Percentiles rank a stretch among this genome's conserved stretches.
Conservation (phyloP, 2,797 vertebrate genomes). For the Thamnophis elegans region DNA sequence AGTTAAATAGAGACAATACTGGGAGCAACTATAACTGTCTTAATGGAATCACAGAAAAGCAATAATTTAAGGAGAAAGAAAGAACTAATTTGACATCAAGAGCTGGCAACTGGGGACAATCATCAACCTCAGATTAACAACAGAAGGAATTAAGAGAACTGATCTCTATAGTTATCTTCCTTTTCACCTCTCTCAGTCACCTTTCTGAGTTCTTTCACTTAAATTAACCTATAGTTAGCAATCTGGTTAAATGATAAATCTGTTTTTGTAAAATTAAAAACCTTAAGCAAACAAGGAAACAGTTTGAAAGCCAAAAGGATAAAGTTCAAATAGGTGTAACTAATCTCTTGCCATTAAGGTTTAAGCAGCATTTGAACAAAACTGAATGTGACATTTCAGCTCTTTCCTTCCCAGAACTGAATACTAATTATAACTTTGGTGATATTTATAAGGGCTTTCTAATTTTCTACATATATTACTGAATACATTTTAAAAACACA, state of each 20-base stretch:
- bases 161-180: constrained; percentile 52
- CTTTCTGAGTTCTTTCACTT: constrained; percentile 67
- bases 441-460: neutral
- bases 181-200: constrained; percentile 49
- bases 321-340: constrained; percentile 63
- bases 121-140: neutral
- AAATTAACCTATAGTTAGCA: constrained; percentile 67
- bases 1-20: neutral
- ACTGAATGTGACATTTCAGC: neutral
- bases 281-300: constrained; percentile 66
- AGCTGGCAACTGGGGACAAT: neutral
- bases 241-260: constrained; percentile 68
- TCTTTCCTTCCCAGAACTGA: neutral
- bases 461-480: neutral
- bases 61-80: constrained; percentile 10
- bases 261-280: constrained; percentile 64
- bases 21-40: neutral
- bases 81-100: neutral
- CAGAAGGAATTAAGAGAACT: constrained; percentile 14
- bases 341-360: constrained; percentile 38
- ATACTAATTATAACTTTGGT: neutral
- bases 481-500: neutral
- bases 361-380: neutral
- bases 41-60: neutral
- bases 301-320: constrained; percentile 51